Evolutionary conservation across 2,113 vertebrate species (phyloP), one percentile per base, ranked within the genome.

Genomic region (Lophius piscatorius): DNA sequence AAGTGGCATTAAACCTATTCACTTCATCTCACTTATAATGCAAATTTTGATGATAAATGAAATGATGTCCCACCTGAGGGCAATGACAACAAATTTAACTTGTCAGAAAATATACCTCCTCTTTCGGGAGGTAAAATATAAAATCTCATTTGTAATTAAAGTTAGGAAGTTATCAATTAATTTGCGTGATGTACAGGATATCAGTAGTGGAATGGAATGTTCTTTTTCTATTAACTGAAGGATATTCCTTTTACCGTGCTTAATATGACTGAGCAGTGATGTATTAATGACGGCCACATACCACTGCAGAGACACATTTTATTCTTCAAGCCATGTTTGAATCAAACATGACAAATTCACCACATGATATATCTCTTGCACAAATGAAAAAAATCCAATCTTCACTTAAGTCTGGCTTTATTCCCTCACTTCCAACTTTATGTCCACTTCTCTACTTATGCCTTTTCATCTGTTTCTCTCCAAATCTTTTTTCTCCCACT

Each of bases 1-100:
- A 81, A 72, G 63, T 85, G 54, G 51, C 68, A 70, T 83, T 72
- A 42, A 63, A 90, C 82, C 58, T 68, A 13, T 55, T 61, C 62
- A 3, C 61, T 75, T 73, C 65, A 86, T 89, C 78, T 50, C 58
- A 63, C 63, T 63, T 63, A 39, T 62, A 75, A 81, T 79, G 69
- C 65, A 67, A 70, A 75, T 75, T 85, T 28, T 60, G 64, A 85
- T 83, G 60, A 29, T 58, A 82, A 73, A 68, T 79, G 36, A 64
- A 78, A 73, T 75, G 51, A 63, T 51, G 40, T 54, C 17, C 51
- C 58, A 78, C 83, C 77, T 66, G 13, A 76, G 80, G 87, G 78
- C 70, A 67, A 39, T 20, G 26, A 17, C 36, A 24, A 67, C 66
- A 63, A 66, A 66, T 66, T 39, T 46, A 42, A 3, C 31, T 54